Conservation (phyloP, 1,140 invertebrate species). For the Drosophila serrata region DNA sequence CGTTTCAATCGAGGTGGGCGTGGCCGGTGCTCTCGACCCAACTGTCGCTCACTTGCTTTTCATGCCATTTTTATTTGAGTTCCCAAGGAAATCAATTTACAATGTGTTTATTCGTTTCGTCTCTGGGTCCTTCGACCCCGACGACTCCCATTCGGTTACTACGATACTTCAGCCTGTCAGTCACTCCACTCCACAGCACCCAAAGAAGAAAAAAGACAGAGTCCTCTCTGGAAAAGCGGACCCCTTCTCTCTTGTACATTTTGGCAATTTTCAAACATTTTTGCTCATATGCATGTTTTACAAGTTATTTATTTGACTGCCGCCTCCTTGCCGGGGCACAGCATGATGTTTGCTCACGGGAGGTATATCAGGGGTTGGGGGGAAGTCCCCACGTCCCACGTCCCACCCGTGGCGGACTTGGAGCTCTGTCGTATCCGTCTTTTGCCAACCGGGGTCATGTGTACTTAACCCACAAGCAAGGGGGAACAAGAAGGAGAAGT, state of each 20-base stretch:
- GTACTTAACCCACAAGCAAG: constrained; percentile 75
- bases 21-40: constrained; percentile 18
- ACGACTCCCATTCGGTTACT: constrained; percentile 56
- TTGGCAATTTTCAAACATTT: constrained; percentile 82
- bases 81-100: constrained; percentile 84
- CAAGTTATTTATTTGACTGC: constrained; percentile 83
- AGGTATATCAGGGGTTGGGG: neutral
- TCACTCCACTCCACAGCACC: neutral
- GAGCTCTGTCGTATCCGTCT: constrained; percentile 29
- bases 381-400: constrained; percentile 27
- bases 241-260: constrained; percentile 17
- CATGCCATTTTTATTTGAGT: constrained; percentile 83
- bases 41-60: constrained; percentile 78
- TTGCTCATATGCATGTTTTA: constrained; percentile 84
- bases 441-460: constrained; percentile 70
- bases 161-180: constrained; percentile 41
- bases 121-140: constrained; percentile 42
- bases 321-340: constrained; percentile 25
- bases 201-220: constrained; percentile 8
- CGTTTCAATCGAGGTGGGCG: constrained; percentile 70
- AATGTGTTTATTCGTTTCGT: constrained; percentile 84
- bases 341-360: constrained; percentile 16
- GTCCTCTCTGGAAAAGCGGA: neutral
- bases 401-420: constrained; percentile 32
- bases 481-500: neutral